Percentiles rank a stretch among this genome's conserved stretches.
Evolutionary conservation across 2,797 vertebrate genomes (phyloP).

Genomic region (Oryzias dopingdopingensis): DNA sequence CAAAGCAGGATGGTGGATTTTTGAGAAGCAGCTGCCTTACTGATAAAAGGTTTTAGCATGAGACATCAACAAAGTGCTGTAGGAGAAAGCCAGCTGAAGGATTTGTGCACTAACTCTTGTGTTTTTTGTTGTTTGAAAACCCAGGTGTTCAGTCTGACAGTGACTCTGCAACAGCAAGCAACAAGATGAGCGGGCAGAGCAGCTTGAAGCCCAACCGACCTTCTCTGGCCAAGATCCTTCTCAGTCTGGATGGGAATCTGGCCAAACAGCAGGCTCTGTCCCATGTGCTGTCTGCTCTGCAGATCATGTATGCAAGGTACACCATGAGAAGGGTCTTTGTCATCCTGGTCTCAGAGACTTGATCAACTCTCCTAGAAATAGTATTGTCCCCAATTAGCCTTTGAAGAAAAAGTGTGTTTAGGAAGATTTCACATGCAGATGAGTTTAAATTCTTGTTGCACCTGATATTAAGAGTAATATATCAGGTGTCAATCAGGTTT

Average conservation of each 20-base stretch:
- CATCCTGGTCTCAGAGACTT: neutral
- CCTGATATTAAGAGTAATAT: too few species aligned
- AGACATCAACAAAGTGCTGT: too few species aligned
- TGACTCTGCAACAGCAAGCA: conserved; percentile 86
- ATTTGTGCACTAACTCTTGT: conserved; percentile 7
- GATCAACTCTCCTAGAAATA: neutral
- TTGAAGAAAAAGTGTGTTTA: too few species aligned
- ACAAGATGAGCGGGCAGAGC: conserved; percentile 89
- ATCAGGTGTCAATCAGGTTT: too few species aligned
- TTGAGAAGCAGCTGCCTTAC: too few species aligned
- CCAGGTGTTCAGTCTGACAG: conserved; percentile 93
- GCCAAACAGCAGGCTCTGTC: conserved; percentile 95
- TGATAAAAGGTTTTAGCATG: too few species aligned
- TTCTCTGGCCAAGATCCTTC: conserved; percentile 94
- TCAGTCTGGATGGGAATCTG: conserved; percentile 92
- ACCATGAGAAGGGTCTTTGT: conserved; percentile 7
- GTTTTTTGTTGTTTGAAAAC: conserved; percentile 1
- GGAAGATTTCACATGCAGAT: too few species aligned
- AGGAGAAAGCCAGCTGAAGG: too few species aligned
- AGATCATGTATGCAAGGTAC: conserved; percentile 98
- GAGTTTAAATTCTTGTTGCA: too few species aligned
- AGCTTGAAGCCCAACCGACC: conserved; percentile 88
- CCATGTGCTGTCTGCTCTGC: conserved; percentile 90
- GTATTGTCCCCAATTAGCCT: neutral
- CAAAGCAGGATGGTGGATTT: too few species aligned